Percentiles rank a stretch among this genome's conserved stretches.
These are phyloP conservation scores for Morpho deidamia DNA, from an alignment of 2,888 invertebrate genomes.

Conservation along the genomic window DNA sequence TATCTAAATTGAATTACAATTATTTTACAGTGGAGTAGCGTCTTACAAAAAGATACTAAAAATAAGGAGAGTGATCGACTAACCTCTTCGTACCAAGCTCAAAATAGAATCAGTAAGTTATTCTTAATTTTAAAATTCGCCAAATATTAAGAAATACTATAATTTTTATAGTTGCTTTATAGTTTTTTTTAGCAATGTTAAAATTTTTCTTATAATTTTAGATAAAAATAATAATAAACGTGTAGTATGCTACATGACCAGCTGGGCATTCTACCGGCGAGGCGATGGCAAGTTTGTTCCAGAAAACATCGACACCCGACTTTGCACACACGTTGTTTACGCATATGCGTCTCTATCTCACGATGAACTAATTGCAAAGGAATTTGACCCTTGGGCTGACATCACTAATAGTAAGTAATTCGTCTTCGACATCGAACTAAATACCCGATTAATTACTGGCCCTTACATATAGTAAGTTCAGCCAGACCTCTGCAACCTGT, in stretches of 20 bases:
- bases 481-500: too few relatives aligned
- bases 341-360: constrained; percentile 93
- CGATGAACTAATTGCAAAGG: constrained; percentile 85
- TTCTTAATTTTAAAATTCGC: not conserved
- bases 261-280: constrained; percentile 92
- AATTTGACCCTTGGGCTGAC: constrained; percentile 94
- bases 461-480: too few relatives aligned
- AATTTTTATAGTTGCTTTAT: not conserved
- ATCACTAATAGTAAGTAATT: constrained; percentile 85
- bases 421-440: too few relatives aligned
- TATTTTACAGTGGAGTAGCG: constrained; percentile 32
- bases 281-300: constrained; percentile 91
- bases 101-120: constrained; percentile 23
- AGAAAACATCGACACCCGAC: constrained; percentile 86
- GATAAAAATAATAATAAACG: constrained; percentile 59
- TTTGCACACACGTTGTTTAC: constrained; percentile 94
- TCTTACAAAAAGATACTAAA: constrained; percentile 6
- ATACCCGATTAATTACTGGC: too few relatives aligned
- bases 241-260: constrained; percentile 92
- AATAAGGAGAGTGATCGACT: constrained; percentile 14
- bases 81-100: constrained; percentile 19
- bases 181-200: not conserved
- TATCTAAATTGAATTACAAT: too few relatives aligned
- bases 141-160: too few relatives aligned
- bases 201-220: constrained; percentile 20